Evolutionary conservation across 2,113 vertebrate species (phyloP), one percentile per base, ranked within the genome.

Genomic region (Phalacrocorax brasilianus): DNA sequence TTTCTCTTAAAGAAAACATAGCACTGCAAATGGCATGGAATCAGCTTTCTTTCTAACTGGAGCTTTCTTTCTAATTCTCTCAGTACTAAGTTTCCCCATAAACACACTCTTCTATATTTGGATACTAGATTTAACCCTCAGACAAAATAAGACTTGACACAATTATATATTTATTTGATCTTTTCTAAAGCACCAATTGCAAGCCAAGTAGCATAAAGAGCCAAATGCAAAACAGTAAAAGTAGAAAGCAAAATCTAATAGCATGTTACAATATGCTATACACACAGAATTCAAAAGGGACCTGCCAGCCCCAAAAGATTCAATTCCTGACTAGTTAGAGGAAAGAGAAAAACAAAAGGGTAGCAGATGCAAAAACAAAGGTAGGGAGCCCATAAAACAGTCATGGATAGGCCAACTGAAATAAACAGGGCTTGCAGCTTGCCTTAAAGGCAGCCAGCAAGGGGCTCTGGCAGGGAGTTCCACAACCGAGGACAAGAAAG

Each of bases 311-410:
- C 92, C 89, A 81, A 86, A 96, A 97, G 88, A 94, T 92, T 94
- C 88, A 95, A 96, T 97, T 97, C 91, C 96, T 59, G 96, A 95
- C 94, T 97, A 97, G 76, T 96, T 95, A 95, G 75, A 96, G 82
- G 74, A 74, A 95, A 96, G 89, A 85, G 82, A 93, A 93, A 97
- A 97, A 96, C 96, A 97, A 97, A 97, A 97, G 96, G 94, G 94
- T 93, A 97, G 96, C 97, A 97, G 96, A 97, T 97, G 97, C 96
- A 97, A 97, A 97, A 97, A 95, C 97, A 97, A 97, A 97, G 95
- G 94, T 96, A 97, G 97, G 97, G 95, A 96, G 96, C 95, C 95
- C 97, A 97, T 97, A 97, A 97, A 97, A 96, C 97, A 97, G 97
- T 89, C 95, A 97, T 94, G 93, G 92, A 96, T 93, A 97, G 96